Evolutionary conservation across 2,888 invertebrate genomes (phyloP).

Genomic region (Callinectes sapidus): DNA sequence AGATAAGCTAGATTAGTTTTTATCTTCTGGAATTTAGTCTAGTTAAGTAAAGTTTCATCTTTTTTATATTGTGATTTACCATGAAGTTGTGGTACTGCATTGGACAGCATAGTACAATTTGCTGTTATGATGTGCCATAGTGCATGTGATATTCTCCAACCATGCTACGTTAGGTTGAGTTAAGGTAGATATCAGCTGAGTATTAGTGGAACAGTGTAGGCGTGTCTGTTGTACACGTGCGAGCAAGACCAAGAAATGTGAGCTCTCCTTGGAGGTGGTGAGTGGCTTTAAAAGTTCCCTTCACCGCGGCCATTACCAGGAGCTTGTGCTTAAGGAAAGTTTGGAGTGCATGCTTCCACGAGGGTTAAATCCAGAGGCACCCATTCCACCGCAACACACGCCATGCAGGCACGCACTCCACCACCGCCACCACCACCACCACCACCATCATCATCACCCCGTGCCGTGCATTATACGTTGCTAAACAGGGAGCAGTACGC

Average conservation of each 20-base stretch:
- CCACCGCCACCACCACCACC: background rate
- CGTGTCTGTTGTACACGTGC: background rate
- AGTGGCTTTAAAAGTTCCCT: slow-evolving; percentile 24
- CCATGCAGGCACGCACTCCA: background rate
- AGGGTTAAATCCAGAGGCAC: slow-evolving; percentile 8
- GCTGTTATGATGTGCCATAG: too few relatives aligned
- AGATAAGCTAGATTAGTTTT: background rate
- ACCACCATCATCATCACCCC: background rate
- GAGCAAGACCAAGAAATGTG: background rate
- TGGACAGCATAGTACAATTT: too few relatives aligned
- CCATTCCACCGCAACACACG: background rate
- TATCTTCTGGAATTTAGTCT: too few relatives aligned
- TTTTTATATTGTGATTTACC: too few relatives aligned
- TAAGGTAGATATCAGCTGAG: background rate
- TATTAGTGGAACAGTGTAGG: background rate
- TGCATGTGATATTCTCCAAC: too few relatives aligned
- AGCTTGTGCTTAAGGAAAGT: slow-evolving; percentile 16
- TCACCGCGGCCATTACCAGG: slow-evolving; percentile 13
- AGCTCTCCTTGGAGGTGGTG: background rate
- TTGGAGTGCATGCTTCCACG: background rate
- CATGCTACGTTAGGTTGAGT: background rate
- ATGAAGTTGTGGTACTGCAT: too few relatives aligned
- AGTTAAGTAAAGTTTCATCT: background rate
- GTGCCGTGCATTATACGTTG: background rate
- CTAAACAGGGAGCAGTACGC: background rate